phyloP scores from a whole-genome alignment of 2,113 vertebrate genomes.

The Anolis sagrei region DNA sequence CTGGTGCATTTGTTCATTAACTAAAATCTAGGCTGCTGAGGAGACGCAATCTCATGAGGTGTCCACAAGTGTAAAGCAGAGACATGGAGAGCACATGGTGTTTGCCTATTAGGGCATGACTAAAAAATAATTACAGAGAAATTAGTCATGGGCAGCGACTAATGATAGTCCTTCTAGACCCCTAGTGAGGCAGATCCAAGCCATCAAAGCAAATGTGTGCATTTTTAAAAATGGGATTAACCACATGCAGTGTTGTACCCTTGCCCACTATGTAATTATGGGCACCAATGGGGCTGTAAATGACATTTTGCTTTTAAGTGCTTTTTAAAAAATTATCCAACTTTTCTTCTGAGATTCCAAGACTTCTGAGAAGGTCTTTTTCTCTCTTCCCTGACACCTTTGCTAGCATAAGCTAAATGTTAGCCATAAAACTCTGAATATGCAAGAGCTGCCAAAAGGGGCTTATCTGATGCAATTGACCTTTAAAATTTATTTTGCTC shows the following conservation, averaged over 20 bases:
- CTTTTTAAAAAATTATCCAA: constrained; percentile 48
- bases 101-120: constrained; percentile 53
- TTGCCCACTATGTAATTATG: constrained; percentile 59
- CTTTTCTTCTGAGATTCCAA: constrained; percentile 56
- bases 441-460: constrained; percentile 57
- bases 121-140: constrained; percentile 69
- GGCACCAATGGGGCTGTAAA: constrained; percentile 50
- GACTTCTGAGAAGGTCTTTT: constrained; percentile 43
- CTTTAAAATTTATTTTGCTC: constrained; percentile 73
- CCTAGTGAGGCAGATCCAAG: constrained; percentile 69
- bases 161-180: constrained; percentile 65
- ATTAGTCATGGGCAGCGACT: constrained; percentile 69
- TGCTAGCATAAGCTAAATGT: constrained; percentile 55
- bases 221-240: constrained; percentile 76
- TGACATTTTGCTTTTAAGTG: constrained; percentile 68
- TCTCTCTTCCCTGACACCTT: constrained; percentile 43
- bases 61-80: neutral
- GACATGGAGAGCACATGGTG: constrained; percentile 31
- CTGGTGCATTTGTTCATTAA: constrained; percentile 30
- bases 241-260: constrained; percentile 67
- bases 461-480: constrained; percentile 70
- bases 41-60: constrained; percentile 32
- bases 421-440: constrained; percentile 64
- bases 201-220: constrained; percentile 47
- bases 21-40: constrained; percentile 26